Percentiles rank a stretch among this genome's conserved stretches.
phyloP scores from a whole-genome alignment of 2,888 invertebrate species.

The Meliscaeva auricollis region DNA sequence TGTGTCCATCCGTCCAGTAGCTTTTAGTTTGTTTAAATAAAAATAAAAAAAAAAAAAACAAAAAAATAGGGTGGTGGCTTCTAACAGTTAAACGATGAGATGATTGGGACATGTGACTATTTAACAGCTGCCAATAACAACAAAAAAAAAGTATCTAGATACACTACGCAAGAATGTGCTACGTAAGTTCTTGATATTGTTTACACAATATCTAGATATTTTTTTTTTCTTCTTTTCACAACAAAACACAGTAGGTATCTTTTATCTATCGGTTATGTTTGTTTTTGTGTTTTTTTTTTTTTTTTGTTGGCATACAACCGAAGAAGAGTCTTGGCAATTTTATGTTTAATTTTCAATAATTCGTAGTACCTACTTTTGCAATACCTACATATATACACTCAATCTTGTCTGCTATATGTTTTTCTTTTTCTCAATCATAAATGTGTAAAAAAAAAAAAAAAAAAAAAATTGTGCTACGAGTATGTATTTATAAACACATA shows the following conservation, averaged over 20 bases:
- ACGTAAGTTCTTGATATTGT: not conserved
- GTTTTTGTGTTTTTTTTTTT: not conserved
- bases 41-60: too few species aligned
- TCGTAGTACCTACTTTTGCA: constrained; percentile 13
- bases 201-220: not conserved
- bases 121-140: not conserved
- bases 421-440: not conserved
- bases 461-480: too few species aligned
- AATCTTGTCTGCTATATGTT: not conserved
- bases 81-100: too few species aligned
- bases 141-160: not conserved
- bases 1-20: not conserved
- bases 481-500: not conserved
- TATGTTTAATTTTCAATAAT: constrained; percentile 14
- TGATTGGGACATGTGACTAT: constrained; percentile 3
- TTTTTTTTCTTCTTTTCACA: not conserved
- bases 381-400: not conserved
- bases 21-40: not conserved
- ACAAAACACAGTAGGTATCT: not conserved
- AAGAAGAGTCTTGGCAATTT: not conserved
- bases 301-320: not conserved
- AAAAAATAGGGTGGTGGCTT: too few species aligned
- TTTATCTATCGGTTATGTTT: not conserved
- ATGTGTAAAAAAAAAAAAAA: not conserved
- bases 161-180: not conserved